Percentiles rank a stretch among this genome's conserved stretches.
phyloP scores from a whole-genome alignment of 2,113 vertebrate genomes.

The Esox niger region DNA sequence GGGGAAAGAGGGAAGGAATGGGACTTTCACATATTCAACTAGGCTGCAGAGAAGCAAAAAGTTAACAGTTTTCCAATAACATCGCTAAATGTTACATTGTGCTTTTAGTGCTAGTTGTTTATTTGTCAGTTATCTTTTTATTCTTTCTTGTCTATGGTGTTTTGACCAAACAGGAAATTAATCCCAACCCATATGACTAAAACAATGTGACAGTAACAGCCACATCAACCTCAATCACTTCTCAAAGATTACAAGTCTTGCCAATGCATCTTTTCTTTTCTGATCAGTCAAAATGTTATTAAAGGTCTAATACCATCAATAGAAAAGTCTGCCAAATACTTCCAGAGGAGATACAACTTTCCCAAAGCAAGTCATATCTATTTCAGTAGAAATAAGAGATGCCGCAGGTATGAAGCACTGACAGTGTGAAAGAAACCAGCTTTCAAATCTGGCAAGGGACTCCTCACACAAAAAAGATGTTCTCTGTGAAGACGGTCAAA shows the following conservation, averaged over 20 bases:
- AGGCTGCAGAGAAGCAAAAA: background rate
- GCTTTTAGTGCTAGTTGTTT: background rate
- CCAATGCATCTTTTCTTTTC: background rate
- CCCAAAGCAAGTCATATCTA: too few relatives aligned
- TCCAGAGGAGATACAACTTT: background rate
- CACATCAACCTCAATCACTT: conserved; percentile 1
- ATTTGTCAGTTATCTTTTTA: background rate
- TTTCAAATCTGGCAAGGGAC: background rate
- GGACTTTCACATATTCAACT: background rate
- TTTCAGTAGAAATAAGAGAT: too few relatives aligned
- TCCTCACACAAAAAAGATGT: background rate
- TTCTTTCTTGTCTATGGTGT: background rate
- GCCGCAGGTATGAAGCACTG: background rate
- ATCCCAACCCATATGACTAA: conserved; percentile 12
- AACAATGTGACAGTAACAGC: background rate
- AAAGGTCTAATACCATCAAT: background rate
- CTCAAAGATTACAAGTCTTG: background rate
- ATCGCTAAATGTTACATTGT: background rate
- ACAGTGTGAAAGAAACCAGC: background rate
- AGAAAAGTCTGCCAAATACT: background rate
- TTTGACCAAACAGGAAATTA: background rate
- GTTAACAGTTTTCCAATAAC: too few relatives aligned
- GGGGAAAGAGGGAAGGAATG: background rate
- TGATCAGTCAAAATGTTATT: background rate
- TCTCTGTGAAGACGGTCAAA: background rate